Base-by-base conservation (phyloP, 2,888 invertebrate species). In the Kryphioiulus occultus region DNA sequence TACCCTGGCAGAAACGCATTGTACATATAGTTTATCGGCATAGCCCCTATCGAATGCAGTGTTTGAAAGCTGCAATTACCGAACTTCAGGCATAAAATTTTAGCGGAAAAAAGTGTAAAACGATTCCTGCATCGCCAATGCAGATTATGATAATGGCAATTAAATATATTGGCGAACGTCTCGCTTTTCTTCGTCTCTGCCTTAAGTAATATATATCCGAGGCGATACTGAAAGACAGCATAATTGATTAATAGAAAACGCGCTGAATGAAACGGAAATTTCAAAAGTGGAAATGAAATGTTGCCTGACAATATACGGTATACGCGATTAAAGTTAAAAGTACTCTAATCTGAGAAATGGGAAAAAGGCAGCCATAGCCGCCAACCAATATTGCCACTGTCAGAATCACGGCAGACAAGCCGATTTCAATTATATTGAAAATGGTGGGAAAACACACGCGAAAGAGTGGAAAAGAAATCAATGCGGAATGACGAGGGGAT, bases 361-460 rank as follows among this genome's bases (percentile, higher is more conserved):
- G 78, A 78, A 78, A 30, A 30, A 30, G 78, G 26, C 78, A 78
- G 30, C 78, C 30, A 78, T 30, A 30, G 78, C 78, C 78, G 30
- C 30, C 78, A 30, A 78, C 78, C 78, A 78, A 78, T 78, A 78
- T 30, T 78, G 78, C 15, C 30, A 78, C 78, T 78, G 78, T 78
- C 78, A 78, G 12, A 30, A 78, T 30, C 30, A 12, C 30, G 26
- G 78, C 78, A 78, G 78, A 78, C 78, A 78, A 78, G 78, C 78
- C 78, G 78, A 78, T 78, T 78, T 78, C 78, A 78, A 78, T 78
- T 78, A 78, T 78, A 30, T 78, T 30, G 78, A 78, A 78, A 78
- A 78, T 22, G 78, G 78, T 78, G 78, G 78, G 68, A 68, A 68
- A 68, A 68, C 68, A 68, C 26, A 26, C 68, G 22, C 7, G 68